phyloP scores from a whole-genome alignment of 2,888 invertebrate genomes.

The Mantis religiosa region DNA sequence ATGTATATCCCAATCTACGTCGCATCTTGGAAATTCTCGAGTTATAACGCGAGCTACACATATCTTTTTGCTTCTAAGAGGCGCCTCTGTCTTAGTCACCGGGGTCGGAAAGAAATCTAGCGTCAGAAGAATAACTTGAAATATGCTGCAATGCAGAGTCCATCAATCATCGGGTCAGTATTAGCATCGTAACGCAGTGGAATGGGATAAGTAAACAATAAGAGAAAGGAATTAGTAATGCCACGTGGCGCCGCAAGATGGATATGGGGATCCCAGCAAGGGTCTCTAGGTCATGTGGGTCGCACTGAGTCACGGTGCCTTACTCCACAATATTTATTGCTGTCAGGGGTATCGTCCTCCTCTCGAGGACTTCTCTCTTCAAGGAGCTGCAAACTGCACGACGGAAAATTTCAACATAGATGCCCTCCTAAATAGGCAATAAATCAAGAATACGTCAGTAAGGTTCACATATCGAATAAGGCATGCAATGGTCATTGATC shows the following conservation, averaged over 20 bases:
- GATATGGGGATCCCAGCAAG: background rate
- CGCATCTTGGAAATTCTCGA: no score
- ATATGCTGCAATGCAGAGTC: background rate
- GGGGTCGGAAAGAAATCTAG: background rate
- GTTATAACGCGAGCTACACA: no score
- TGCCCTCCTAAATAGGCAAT: no score
- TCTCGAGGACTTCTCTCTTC: background rate
- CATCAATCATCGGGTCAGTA: background rate
- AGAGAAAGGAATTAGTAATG: background rate
- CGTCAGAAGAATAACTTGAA: background rate
- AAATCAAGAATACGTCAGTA: no score
- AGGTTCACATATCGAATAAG: no score
- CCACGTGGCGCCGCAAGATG: background rate
- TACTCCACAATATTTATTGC: background rate
- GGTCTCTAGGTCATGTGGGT: background rate
- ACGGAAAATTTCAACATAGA: no score
- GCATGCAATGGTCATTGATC: no score
- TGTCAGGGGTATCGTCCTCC: background rate
- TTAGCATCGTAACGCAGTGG: background rate
- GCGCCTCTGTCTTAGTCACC: background rate
- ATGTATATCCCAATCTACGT: no score
- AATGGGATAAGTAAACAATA: background rate
- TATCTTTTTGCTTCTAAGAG: no score
- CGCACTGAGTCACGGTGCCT: background rate
- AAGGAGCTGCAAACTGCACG: background rate